Evolutionary conservation across 37 sponge, comb jelly and placozoan species (phyloP), one percentile per base, ranked within the genome.

Genomic region (Aphrocallistes beatrix): DNA sequence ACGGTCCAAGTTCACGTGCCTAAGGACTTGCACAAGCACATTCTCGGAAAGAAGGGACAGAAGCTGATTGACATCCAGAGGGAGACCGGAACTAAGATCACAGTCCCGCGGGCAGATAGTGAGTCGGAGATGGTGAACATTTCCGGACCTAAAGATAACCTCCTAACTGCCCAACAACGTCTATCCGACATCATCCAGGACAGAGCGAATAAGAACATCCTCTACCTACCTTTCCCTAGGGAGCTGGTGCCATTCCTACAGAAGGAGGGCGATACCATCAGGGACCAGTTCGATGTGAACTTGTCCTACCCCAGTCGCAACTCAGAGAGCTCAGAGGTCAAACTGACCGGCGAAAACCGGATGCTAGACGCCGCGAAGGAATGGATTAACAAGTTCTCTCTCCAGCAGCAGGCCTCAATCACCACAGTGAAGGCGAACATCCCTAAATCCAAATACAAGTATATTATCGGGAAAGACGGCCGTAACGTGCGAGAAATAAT

Each of bases 121-220:
- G 75, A 60, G 28, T 60, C 75, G 3, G 75, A 60, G 75, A 60
- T 19, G 10, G n/a, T 60, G 3, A 60, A 60, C 75, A 60, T 60
- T 60, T 60, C 75, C n/a, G 75, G 75, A 25, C 75, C 75, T 60
- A 60, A 60, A 30, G 75, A 60, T 3, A 25, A 60, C n/a, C 75
- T 60, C 34, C 28, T 28, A 21, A 60, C 1, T 3, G 75, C 75
- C 3, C 75, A 60, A 60, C 75, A 60, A 60, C 75, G 75, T 60
- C 75, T 60, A 60, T 25, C 10, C 75, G 75, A 60, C 25, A 60
- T 60, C 8, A 60, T 60, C 8, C 10, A 60, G 21, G 75, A 60
- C 21, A 19, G 75, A 3, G 75, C 75, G 25, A 60, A 21, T 28
- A 60, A 60, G 75, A 60, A 60, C 34, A 30, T 30, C 10, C 28